These are phyloP conservation scores for Propithecus deckenii DNA, from an alignment of 2,797 vertebrate genomes.

Conservation along the genomic window DNA sequence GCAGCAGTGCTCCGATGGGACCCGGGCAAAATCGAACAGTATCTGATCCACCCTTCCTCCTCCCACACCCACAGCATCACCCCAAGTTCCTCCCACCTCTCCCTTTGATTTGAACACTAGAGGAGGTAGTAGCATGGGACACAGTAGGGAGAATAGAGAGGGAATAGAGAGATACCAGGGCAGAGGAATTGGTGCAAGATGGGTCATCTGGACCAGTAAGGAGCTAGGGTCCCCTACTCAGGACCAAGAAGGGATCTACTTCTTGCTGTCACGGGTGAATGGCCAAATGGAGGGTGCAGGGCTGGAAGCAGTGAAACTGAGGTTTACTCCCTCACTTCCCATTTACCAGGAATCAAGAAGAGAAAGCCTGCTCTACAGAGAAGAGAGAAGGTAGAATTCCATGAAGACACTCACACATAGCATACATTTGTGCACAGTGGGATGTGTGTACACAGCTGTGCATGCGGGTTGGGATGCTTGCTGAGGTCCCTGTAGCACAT, in stretches of 20 bases:
- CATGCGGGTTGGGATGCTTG: not conserved
- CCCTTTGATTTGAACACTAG: conserved; percentile 47
- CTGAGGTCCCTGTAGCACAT: not conserved
- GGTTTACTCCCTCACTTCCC: not conserved
- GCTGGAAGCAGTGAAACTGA: not conserved
- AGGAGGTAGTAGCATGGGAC: not conserved
- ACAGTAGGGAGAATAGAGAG: not conserved
- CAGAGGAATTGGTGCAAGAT: not conserved
- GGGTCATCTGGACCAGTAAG: not conserved
- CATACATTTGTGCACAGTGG: not conserved
- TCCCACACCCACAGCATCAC: conserved; percentile 20
- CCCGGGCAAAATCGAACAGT: conserved; percentile 78
- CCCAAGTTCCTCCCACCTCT: not conserved
- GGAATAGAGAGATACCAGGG: not conserved
- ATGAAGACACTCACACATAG: not conserved
- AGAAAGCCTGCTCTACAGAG: not conserved
- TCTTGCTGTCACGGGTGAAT: conserved; percentile 10
- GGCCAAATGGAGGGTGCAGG: not conserved
- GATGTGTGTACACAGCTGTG: not conserved
- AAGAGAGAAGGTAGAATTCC: not conserved
- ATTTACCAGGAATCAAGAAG: conserved; percentile 15
- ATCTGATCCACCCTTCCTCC: conserved; percentile 62
- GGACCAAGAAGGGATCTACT: not conserved
- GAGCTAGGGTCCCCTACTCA: not conserved
- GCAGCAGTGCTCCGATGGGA: conserved; percentile 80